Conservation (phyloP, 2,113 vertebrate genomes). For the Tetrao urogallus region DNA sequence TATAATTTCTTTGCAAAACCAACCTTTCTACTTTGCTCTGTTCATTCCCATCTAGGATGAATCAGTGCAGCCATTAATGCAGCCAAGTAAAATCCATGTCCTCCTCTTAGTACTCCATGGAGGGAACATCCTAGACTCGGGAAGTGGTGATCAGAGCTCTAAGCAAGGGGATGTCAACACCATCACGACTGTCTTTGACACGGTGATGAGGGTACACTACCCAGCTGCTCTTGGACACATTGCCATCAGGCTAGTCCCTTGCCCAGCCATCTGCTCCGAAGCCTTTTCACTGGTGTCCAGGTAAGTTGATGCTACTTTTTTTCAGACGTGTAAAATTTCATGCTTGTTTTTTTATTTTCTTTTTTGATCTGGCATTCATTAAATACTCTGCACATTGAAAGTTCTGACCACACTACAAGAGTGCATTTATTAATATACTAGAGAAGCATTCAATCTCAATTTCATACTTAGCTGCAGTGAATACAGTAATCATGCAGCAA, state of each 20-base stretch:
- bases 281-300: slow-evolving; percentile 96
- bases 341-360: background rate
- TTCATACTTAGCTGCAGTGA: slow-evolving; percentile 57
- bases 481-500: slow-evolving; percentile 24
- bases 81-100: slow-evolving; percentile 91
- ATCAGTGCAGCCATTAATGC: slow-evolving; percentile 80
- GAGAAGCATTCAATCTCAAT: slow-evolving; percentile 25
- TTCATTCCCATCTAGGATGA: slow-evolving; percentile 80
- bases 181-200: slow-evolving; percentile 89
- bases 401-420: background rate
- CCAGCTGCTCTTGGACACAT: slow-evolving; percentile 92
- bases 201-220: slow-evolving; percentile 96
- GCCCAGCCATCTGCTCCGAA: slow-evolving; percentile 94
- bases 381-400: background rate
- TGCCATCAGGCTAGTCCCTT: slow-evolving; percentile 93
- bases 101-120: slow-evolving; percentile 94
- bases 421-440: background rate
- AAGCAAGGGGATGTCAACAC: slow-evolving; percentile 98
- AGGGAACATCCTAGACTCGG: slow-evolving; percentile 96
- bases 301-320: slow-evolving; percentile 70
- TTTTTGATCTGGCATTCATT: background rate
- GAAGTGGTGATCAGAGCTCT: slow-evolving; percentile 92
- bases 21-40: background rate
- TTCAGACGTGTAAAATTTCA: background rate
- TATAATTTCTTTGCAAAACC: background rate